Evolutionary conservation across 2,888 invertebrate genomes (phyloP), one percentile per base, ranked within the genome.

Genomic region (Anodontia alba): DNA sequence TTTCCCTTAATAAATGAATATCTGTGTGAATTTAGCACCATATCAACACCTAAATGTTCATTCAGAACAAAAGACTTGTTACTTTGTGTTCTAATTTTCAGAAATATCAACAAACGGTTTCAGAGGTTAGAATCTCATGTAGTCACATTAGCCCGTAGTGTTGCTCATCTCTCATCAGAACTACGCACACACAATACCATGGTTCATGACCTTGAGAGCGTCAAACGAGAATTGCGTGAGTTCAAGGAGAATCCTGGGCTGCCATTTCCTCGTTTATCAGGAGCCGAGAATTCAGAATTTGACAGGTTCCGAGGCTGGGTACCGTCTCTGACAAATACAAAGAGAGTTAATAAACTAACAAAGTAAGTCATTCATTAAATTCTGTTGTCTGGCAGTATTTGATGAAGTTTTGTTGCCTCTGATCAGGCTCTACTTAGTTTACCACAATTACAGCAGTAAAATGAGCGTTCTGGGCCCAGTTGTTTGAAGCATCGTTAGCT

Each of bases 41-140:
- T n/a, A n/a, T n/a, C n/a, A n/a, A n/a, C n/a, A n/a, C n/a, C n/a
- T n/a, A n/a, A n/a, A n/a, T n/a, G n/a, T n/a, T n/a, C n/a, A n/a
- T n/a, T n/a, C n/a, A n/a, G n/a, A n/a, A n/a, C n/a, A n/a, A n/a
- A n/a, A n/a, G n/a, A n/a, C n/a, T n/a, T n/a, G n/a, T n/a, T n/a
- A n/a, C n/a, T n/a, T n/a, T n/a, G n/a, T n/a, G n/a, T 46, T 46
- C 46, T 20, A 46, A 46, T 54, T 83, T 83, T 26, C 88, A 95
- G 97, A 96, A 97, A 97, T 73, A 97, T 97, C 87, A 97, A 97
- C 95, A 97, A 97, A 94, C 96, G 98, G 68, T 98, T 98, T 95
- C 97, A 98, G 94, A 96, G 98, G 7, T 95, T 98, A 86, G 98
- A 98, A 94, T 97, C 97, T 0, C 98, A 98, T 95, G 98, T 98